phyloP scores from a whole-genome alignment of 2,888 invertebrate species.

The Cyrtodaria siliqua region DNA sequence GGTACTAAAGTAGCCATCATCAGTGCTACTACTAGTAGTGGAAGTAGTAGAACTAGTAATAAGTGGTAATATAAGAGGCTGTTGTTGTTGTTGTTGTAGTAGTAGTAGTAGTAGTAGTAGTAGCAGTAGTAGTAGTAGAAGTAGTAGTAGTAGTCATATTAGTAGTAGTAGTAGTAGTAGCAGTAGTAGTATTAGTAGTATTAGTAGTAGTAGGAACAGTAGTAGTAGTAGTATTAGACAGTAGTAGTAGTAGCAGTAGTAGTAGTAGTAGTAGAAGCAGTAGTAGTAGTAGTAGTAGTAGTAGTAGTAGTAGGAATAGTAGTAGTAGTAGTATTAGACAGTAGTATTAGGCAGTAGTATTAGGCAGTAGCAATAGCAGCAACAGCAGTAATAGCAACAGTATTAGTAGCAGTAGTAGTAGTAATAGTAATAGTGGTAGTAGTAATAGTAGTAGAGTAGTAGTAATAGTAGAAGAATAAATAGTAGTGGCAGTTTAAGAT shows the following conservation, averaged over 20 bases:
- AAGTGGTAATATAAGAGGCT: not conserved
- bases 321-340: too few species aligned
- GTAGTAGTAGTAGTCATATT: conserved; percentile 10
- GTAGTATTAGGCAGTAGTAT: too few species aligned
- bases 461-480: conserved; percentile 17
- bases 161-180: conserved; percentile 23
- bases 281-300: too few species aligned
- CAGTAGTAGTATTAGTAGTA: conserved; percentile 16
- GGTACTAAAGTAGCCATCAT: not conserved
- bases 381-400: too few species aligned
- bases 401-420: too few species aligned
- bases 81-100: conserved; percentile 4
- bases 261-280: too few species aligned
- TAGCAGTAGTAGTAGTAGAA: conserved; percentile 20
- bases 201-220: conserved; percentile 1
- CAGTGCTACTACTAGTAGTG: not conserved
- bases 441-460: too few species aligned
- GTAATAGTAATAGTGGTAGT: too few species aligned
- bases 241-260: too few species aligned
- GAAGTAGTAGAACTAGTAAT: conserved; percentile 16
- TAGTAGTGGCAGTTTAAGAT: conserved; percentile 18
- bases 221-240: too few species aligned
- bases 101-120: conserved; percentile 16
- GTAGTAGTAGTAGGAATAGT: too few species aligned
- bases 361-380: too few species aligned